Base-by-base conservation (phyloP, 1,140 invertebrate genomes). In the Popillia japonica region DNA sequence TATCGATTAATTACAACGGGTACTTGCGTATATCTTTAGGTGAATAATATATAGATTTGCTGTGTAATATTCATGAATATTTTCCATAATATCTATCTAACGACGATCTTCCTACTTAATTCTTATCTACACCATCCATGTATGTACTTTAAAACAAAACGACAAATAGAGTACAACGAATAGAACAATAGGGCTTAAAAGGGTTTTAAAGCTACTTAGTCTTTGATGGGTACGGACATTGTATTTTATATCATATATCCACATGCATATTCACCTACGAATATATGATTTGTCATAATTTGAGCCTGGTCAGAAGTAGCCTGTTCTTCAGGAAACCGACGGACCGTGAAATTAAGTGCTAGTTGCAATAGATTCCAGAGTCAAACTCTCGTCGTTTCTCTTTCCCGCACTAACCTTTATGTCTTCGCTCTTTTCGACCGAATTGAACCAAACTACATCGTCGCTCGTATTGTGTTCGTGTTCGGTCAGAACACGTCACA, bases 281-380 rank as follows among this genome's bases (percentile, higher is more conserved):
- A 27, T 34, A 14, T 34, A 77, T 77, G 61, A 77, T 77, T 77
- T 72, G 76, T 77, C 76, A 77, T 77, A 77, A 77, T 72, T 41
- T 77, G 61, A 42, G 64, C 27, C 22, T 68, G 76, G 20, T 9
- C 20, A 68, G 76, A 72, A 27, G 22, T 72, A 40, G 76, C 40
- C 76, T 68, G 76, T 77, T 77, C 40, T 40, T 77, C 76, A 77
- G 48, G 34, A 14, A 44, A 22, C 22, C 76, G 76, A 72, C 76
- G 76, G 17, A 22, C 76, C 61, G 76, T 77, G 76, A 77, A 77
- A 77, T 77, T 77, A 77, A 77, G 76, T 77, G 76, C 76, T 61
- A 77, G 61, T 77, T 77, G 76, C 76, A 77, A 40, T 77, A 61
- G 76, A 72, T 77, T 44, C 41, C 22, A 61, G 68, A 68, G n/a